These are phyloP conservation scores for Channa argus DNA, from an alignment of 2,113 vertebrate species.

Conservation along the genomic window DNA sequence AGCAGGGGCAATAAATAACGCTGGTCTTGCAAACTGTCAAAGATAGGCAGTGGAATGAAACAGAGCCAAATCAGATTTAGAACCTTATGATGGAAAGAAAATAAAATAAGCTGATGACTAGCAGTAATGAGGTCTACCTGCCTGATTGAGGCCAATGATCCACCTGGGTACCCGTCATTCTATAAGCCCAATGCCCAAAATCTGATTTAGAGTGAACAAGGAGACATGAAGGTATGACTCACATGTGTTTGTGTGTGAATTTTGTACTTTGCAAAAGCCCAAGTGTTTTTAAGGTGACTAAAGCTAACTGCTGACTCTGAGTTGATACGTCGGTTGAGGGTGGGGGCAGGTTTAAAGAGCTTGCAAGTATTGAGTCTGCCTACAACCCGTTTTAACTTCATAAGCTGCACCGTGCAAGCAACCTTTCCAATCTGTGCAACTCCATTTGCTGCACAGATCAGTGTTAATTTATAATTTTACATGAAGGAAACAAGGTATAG, in stretches of 20 bases:
- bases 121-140: conserved; percentile 38
- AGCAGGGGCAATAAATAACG: neutral
- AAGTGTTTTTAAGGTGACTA: neutral
- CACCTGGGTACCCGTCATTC: conserved; percentile 16
- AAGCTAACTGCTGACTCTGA: neutral
- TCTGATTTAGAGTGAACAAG: neutral
- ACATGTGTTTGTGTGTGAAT: neutral
- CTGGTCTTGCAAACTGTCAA: conserved; percentile 5
- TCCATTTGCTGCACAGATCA: too few species aligned
- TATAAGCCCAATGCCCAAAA: neutral
- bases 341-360: too few species aligned
- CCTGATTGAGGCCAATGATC: neutral
- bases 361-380: neutral
- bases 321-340: neutral
- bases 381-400: neutral
- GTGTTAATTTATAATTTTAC: neutral
- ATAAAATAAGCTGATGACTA: neutral
- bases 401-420: too few species aligned
- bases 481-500: neutral
- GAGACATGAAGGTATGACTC: neutral
- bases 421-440: too few species aligned
- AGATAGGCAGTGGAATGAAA: conserved; percentile 20
- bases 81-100: neutral
- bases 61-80: neutral
- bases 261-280: too few species aligned